phyloP scores from a whole-genome alignment of 2,888 invertebrate species.

The Drosophila leonis region DNA sequence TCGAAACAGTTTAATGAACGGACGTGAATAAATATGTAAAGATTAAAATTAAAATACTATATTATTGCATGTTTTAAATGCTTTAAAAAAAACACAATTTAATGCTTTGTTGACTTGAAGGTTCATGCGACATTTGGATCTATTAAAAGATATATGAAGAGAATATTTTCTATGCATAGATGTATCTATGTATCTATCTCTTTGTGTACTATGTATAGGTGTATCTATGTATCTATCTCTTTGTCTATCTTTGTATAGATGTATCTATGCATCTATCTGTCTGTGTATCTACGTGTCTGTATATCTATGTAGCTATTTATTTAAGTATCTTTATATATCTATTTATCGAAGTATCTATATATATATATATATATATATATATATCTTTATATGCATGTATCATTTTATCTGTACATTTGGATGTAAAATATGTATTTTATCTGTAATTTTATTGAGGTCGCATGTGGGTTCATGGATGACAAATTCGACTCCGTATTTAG shows the following conservation, averaged over 20 bases:
- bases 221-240: neutral
- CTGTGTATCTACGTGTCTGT: neutral
- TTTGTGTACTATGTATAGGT: no score
- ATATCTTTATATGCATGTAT: neutral
- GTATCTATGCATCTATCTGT: neutral
- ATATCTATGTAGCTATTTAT: neutral
- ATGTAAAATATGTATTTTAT: neutral
- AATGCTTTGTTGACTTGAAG: neutral
- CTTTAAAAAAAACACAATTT: neutral
- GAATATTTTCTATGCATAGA: neutral
- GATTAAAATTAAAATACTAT: neutral
- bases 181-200: neutral
- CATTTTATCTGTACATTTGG: neutral
- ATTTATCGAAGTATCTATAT: neutral
- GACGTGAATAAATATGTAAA: neutral
- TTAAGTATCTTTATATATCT: neutral
- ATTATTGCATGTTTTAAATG: no score
- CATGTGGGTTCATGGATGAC: neutral
- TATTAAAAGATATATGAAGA: no score
- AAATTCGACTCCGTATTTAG: neutral
- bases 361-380: neutral
- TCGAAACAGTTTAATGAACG: slow-evolving; percentile 2
- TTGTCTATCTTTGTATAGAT: neutral
- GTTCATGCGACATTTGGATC: neutral
- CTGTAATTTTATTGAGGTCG: neutral